phyloP scores from a whole-genome alignment of 2,113 vertebrate species.

The Hepsetus odoe region DNA sequence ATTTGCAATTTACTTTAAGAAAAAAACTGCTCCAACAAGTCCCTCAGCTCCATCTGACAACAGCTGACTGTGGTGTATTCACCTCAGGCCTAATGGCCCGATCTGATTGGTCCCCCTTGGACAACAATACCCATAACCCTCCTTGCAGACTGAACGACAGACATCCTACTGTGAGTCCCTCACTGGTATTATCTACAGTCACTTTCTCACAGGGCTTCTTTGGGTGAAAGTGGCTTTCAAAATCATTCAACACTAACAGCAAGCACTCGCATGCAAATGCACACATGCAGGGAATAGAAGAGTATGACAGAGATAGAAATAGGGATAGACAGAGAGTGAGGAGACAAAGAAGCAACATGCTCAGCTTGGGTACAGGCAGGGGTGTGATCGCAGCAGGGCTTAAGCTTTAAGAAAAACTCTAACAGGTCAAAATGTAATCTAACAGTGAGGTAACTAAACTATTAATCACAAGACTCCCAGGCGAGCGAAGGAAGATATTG shows the following conservation, averaged over 20 bases:
- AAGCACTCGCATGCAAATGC: background rate
- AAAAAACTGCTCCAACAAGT: slow-evolving; percentile 25
- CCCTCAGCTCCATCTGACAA: slow-evolving; percentile 14
- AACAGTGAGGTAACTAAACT: slow-evolving; percentile 74
- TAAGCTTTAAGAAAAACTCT: slow-evolving; percentile 63
- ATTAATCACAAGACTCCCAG: slow-evolving; percentile 79
- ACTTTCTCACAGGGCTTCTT: background rate
- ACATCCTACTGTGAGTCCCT: background rate
- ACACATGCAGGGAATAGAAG: background rate
- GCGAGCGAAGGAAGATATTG: slow-evolving; percentile 68
- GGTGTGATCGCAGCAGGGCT: slow-evolving; percentile 65
- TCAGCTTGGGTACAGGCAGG: too few species aligned
- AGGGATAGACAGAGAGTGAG: slow-evolving; percentile 9
- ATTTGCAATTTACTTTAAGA: slow-evolving; percentile 42
- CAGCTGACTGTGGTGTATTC: slow-evolving; percentile 32
- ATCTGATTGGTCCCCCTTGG: background rate
- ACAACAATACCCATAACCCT: slow-evolving; percentile 36
- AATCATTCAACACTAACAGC: background rate
- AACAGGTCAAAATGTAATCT: slow-evolving; percentile 78
- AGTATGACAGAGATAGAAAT: slow-evolving; percentile 45
- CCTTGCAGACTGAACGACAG: background rate
- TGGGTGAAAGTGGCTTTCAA: background rate
- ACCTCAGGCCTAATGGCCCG: background rate
- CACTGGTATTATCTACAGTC: background rate
- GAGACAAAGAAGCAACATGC: too few species aligned